Evolutionary conservation across 2,888 invertebrate species (phyloP).

Genomic region (Mylabris sibirica): DNA sequence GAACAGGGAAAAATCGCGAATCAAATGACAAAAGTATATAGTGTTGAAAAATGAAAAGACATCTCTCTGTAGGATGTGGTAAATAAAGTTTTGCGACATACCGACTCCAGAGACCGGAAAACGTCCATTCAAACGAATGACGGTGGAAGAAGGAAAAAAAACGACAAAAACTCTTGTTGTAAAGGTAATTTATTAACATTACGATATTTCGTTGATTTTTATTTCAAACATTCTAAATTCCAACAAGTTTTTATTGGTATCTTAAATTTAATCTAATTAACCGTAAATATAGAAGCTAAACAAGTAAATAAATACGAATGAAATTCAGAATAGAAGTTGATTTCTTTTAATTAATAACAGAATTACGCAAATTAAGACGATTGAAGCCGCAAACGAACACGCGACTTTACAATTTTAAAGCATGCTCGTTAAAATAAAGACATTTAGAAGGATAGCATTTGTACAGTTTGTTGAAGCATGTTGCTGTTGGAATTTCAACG

Average conservation of each 20-base stretch:
- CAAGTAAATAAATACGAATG: too few species aligned
- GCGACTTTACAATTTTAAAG: not conserved
- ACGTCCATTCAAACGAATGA: slow-evolving; percentile 57
- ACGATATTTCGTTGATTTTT: slow-evolving; percentile 25
- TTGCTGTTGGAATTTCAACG: not conserved
- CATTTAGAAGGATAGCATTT: not conserved
- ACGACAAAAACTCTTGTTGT: slow-evolving; percentile 14
- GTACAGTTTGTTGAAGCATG: not conserved
- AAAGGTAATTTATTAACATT: slow-evolving; percentile 35
- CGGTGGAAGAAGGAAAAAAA: slow-evolving; percentile 44
- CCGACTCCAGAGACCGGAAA: slow-evolving; percentile 58
- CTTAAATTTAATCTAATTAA: too few species aligned
- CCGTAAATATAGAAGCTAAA: too few species aligned
- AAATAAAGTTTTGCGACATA: slow-evolving; percentile 59
- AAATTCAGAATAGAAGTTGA: not conserved
- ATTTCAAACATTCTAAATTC: slow-evolving; percentile 14
- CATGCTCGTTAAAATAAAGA: not conserved
- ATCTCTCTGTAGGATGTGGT: slow-evolving; percentile 51
- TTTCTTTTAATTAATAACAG: not conserved
- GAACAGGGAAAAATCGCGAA: slow-evolving; percentile 17
- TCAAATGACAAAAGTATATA: not conserved
- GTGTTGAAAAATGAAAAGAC: slow-evolving; percentile 47
- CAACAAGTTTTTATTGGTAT: too few species aligned
- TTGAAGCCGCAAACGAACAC: not conserved
- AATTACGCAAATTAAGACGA: not conserved